phyloP scores from a whole-genome alignment of 1,140 invertebrate genomes.

The Mycetomoellerius zeteki region DNA sequence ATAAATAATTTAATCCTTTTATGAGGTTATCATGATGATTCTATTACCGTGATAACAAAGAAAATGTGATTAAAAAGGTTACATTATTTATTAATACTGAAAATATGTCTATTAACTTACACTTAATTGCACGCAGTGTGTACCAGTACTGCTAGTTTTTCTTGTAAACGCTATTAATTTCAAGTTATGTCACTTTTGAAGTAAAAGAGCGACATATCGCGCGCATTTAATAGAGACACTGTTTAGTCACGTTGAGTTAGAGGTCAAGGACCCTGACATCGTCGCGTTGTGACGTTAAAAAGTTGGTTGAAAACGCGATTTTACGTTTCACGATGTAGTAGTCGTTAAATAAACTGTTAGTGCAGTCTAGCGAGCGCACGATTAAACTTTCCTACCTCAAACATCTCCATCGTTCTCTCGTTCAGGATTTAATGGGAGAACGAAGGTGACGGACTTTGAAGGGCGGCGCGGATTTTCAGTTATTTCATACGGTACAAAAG shows the following conservation, averaged over 20 bases:
- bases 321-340: slow-evolving; percentile 18
- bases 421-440: slow-evolving; percentile 54
- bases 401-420: slow-evolving; percentile 42
- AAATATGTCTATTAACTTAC: no score
- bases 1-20: no score
- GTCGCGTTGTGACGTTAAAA: slow-evolving; percentile 23
- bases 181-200: no score
- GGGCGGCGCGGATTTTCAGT: slow-evolving; percentile 47
- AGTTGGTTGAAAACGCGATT: slow-evolving; percentile 41
- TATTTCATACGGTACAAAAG: slow-evolving; percentile 60
- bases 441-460: slow-evolving; percentile 53
- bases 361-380: slow-evolving; percentile 41
- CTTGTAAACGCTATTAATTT: no score
- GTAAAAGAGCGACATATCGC: no score
- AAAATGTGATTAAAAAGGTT: no score
- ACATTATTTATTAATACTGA: no score
- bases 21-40: no score
- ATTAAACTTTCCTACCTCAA: slow-evolving; percentile 49
- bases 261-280: slow-evolving; percentile 6
- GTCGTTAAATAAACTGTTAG: slow-evolving; percentile 59
- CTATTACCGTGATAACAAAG: no score
- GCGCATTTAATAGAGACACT: neutral
- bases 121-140: no score
- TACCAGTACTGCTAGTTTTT: no score
- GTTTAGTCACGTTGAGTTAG: neutral